Conservation (phyloP, 1,140 invertebrate species). For the Scaptomyza hsui region DNA sequence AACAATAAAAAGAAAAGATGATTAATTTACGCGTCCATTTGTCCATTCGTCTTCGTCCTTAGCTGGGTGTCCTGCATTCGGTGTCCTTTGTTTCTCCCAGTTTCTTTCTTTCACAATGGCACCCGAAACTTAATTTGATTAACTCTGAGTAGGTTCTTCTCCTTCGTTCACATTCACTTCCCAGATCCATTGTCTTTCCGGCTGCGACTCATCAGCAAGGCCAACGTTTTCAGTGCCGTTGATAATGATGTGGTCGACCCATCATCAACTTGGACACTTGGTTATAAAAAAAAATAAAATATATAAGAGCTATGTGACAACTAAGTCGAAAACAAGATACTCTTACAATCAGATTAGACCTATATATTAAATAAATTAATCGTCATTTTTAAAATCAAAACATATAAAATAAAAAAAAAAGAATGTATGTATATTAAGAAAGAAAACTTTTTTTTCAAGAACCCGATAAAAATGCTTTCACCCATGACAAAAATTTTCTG, state of each 20-base stretch:
- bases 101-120: conserved; percentile 51
- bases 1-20: conserved; percentile 62
- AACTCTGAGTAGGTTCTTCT: conserved; percentile 67
- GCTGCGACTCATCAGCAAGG: conserved; percentile 64
- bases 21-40: conserved; percentile 72
- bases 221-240: conserved; percentile 43
- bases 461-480: no score
- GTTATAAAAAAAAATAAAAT: conserved; percentile 28
- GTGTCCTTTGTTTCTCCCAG: conserved; percentile 59
- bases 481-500: no score
- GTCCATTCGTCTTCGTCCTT: conserved; percentile 53
- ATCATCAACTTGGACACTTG: conserved; percentile 51
- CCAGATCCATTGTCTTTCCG: conserved; percentile 60
- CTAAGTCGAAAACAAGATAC: background rate
- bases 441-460: no score
- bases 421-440: no score
- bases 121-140: conserved; percentile 78
- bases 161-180: conserved; percentile 4
- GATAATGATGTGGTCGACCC: conserved; percentile 70
- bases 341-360: background rate
- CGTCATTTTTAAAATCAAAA: no score
- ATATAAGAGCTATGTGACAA: conserved; percentile 4
- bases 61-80: background rate
- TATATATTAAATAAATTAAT: background rate
- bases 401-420: no score